A percentile compares a stretch with the other conserved stretches of the same genome.
phyloP scores from a whole-genome alignment of 2,888 invertebrate species.

The Dolichomitus sp. region DNA sequence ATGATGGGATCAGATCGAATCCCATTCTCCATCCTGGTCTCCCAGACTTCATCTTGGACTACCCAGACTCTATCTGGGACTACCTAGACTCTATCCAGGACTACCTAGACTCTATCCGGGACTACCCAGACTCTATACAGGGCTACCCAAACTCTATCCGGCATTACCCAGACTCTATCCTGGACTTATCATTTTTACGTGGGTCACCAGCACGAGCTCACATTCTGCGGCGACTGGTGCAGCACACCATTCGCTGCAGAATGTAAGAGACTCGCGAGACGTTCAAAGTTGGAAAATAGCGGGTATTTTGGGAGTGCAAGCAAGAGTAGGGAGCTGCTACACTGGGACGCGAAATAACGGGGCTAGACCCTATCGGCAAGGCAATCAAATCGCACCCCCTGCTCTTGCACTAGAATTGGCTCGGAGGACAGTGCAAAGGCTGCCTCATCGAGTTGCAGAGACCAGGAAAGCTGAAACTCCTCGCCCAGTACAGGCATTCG shows the following conservation, averaged over 20 bases:
- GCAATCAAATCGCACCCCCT: constrained; percentile 83
- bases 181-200: no score
- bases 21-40: no score
- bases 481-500: constrained; percentile 78
- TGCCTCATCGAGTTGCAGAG: constrained; percentile 54
- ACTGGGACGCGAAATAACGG: constrained; percentile 81
- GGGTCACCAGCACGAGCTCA: no score
- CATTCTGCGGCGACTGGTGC: no score
- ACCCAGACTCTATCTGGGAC: no score
- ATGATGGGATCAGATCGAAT: no score
- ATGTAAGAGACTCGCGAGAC: constrained; percentile 29
- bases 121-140: no score
- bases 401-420: constrained; percentile 27
- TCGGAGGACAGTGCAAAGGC: not conserved
- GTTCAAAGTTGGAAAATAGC: constrained; percentile 59
- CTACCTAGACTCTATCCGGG: no score
- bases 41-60: no score
- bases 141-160: no score
- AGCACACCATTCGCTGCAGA: constrained; percentile 4
- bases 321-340: constrained; percentile 32
- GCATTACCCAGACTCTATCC: no score
- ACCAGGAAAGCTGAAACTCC: constrained; percentile 72
- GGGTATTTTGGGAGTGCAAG: constrained; percentile 44
- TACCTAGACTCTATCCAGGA: no score
- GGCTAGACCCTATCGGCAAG: constrained; percentile 82